Base-by-base conservation (phyloP, 2,888 invertebrate genomes). In the Ctenicera cuprea region DNA sequence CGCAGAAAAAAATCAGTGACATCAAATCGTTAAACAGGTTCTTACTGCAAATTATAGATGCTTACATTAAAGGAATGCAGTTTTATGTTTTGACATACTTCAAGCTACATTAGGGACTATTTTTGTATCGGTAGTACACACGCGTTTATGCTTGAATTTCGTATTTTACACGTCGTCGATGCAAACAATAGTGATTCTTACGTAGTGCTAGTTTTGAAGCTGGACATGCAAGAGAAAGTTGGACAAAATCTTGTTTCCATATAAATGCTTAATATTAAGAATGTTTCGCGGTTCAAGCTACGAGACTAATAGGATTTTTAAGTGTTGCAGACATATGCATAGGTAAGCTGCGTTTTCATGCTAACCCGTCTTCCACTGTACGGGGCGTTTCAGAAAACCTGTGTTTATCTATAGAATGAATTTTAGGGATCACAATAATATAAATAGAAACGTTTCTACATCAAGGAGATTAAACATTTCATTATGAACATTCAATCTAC, bases 1-100 rank as follows among this genome's bases (percentile, higher is more conserved):
- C 82, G 81, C 82, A 82, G 79, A 81, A 80, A 82, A 82, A 80
- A 82, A 80, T 80, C 80, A 79, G 82, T 81, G 82, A 83, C 82
- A 83, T 81, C 80, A 82, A 82, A 83, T 83, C 82, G 82, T 82
- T 82, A 83, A 84, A 84, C 84, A 82, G 83, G 83, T 83, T 84
- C 80, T 72, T 79, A 79, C 78, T 82, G 82, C 82, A 82, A 82
- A 83, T 82, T 82, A 82, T 83, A 80, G 80, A 80, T 82, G 82
- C 80, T 78, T 82, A 80, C 78, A 80, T 76, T 80, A 71, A 73
- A 78, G 83, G 83, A 84, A 84, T 84, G 83, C 82, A 81, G 81
- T 82, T 83, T 83, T 48, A 48, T 83, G 79, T 82, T 81, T 81
- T 83, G 82, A 82, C 83, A 83, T 80, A 83, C 81, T 82, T 83